phyloP scores from a whole-genome alignment of 1,140 invertebrate genomes.

The Plectrocnemia conspersa region DNA sequence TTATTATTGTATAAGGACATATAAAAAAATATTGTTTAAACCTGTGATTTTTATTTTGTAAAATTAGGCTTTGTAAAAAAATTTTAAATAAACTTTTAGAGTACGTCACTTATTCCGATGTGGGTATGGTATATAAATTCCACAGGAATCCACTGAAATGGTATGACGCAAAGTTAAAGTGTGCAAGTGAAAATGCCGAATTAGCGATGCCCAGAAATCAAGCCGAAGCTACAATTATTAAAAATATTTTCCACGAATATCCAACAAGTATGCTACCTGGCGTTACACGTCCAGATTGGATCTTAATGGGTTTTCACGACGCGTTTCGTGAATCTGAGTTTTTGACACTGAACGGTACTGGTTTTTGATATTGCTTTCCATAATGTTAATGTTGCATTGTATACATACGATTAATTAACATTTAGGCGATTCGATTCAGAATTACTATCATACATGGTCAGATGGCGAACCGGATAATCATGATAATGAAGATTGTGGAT shows the following conservation, averaged over 20 bases:
- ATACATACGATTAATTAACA: too few species aligned
- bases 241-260: background rate
- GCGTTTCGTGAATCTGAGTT: slow-evolving; percentile 7
- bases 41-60: too few species aligned
- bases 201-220: slow-evolving; percentile 13
- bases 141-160: slow-evolving; percentile 9
- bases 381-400: too few species aligned
- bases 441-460: slow-evolving; percentile 38
- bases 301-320: slow-evolving; percentile 9
- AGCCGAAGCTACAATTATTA: background rate
- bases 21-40: too few species aligned
- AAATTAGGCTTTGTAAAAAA: too few species aligned
- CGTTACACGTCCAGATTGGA: background rate
- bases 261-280: background rate
- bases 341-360: slow-evolving; percentile 1
- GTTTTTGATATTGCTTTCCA: too few species aligned
- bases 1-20: too few species aligned
- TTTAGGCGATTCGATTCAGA: background rate
- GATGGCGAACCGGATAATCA: slow-evolving; percentile 37
- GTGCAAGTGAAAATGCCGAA: slow-evolving; percentile 6
- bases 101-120: slow-evolving; percentile 3
- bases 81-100: too few species aligned
- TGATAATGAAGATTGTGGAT: slow-evolving; percentile 38
- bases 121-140: slow-evolving; percentile 10
- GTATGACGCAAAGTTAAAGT: background rate